Conservation (phyloP, 2,797 vertebrate species). For the Tokudaia muenninki region DNA sequence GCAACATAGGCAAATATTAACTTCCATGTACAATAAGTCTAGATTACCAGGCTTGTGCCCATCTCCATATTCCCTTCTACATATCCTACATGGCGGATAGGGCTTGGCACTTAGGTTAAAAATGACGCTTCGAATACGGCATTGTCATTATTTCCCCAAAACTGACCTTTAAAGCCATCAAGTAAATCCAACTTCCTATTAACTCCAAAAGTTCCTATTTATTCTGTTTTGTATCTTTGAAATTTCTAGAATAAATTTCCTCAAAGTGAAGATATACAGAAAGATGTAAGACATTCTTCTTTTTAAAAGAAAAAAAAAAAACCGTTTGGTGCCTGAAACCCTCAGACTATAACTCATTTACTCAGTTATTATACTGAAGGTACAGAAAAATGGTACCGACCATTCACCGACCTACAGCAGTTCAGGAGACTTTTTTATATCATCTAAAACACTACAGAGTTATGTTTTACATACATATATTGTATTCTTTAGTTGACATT, state of each 20-base stretch:
- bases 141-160: constrained; percentile 67
- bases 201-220: constrained; percentile 58
- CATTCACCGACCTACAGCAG: constrained; percentile 30
- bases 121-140: constrained; percentile 69
- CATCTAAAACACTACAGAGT: constrained; percentile 54
- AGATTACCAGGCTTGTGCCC: constrained; percentile 55
- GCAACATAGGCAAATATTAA: constrained; percentile 50
- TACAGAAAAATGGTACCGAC: neutral
- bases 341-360: constrained; percentile 47
- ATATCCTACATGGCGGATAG: neutral
- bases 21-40: constrained; percentile 37
- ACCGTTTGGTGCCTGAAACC: constrained; percentile 2
- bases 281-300: neutral
- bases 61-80: constrained; percentile 50
- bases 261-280: neutral
- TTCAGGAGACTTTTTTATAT: constrained; percentile 3
- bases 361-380: constrained; percentile 36
- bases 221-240: constrained; percentile 57
- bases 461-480: constrained; percentile 14
- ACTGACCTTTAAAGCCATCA: constrained; percentile 65
- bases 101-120: constrained; percentile 66
- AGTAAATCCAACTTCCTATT: constrained; percentile 43
- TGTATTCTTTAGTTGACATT: constrained; percentile 9
- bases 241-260: constrained; percentile 55
- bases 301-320: neutral